Conservation (phyloP, 2,888 invertebrate genomes). For the Eucriotettix oculatus region DNA sequence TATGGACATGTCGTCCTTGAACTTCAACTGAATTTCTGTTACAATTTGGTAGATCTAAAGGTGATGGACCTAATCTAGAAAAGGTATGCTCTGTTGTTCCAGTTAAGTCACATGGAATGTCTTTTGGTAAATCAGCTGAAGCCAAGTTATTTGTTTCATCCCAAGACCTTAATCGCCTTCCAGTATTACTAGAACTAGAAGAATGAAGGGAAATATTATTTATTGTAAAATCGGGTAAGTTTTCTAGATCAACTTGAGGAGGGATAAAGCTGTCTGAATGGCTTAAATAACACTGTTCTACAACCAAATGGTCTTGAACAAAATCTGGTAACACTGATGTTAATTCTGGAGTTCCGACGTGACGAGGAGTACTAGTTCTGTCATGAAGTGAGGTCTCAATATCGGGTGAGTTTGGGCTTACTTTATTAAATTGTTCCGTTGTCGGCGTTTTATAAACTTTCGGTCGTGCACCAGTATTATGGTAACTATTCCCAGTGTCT, state of each 20-base stretch:
- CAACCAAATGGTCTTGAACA: slow-evolving; percentile 74
- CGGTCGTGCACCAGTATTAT: slow-evolving; percentile 58
- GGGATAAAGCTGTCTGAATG: slow-evolving; percentile 28
- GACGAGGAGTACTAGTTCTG: slow-evolving; percentile 2
- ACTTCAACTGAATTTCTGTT: neutral
- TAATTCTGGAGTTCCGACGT: slow-evolving; percentile 10
- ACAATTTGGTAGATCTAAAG: slow-evolving; percentile 7
- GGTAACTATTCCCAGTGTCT: slow-evolving; percentile 40
- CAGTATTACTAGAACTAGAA: neutral
- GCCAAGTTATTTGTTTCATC: neutral
- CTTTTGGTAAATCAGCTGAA: slow-evolving; percentile 1
- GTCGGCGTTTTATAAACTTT: slow-evolving; percentile 38
- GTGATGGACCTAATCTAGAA: slow-evolving; percentile 3
- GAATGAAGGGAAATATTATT: slow-evolving; percentile 2
- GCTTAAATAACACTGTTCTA: slow-evolving; percentile 54
- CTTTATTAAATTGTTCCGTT: slow-evolving; percentile 1
- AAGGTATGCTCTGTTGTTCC: slow-evolving; percentile 1
- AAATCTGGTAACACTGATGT: slow-evolving; percentile 65
- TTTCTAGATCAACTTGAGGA: slow-evolving; percentile 38
- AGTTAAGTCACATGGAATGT: slow-evolving; percentile 10
- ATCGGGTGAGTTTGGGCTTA: slow-evolving; percentile 1
- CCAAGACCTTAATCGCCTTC: slow-evolving; percentile 4
- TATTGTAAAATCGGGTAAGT: slow-evolving; percentile 34
- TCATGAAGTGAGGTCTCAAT: slow-evolving; percentile 6
- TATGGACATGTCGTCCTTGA: neutral